Evolutionary conservation across 1,140 invertebrate species (phyloP), one percentile per base, ranked within the genome.

Genomic region (Drosophila sproati): DNA sequence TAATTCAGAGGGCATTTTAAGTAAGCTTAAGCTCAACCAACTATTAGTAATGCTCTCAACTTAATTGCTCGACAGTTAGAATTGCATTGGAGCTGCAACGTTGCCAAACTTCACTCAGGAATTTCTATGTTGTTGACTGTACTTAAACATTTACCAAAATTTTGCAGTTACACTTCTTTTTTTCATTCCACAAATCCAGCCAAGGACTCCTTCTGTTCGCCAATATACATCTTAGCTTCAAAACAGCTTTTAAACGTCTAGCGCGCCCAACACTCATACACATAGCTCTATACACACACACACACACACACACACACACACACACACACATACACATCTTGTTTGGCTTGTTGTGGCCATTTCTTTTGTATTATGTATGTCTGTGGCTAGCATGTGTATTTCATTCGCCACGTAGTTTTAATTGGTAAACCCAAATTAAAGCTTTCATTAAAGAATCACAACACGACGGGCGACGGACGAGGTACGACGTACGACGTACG

Each of bases 361-460:
- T 73, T 55, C 60, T 74, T 69, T 74, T 64, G 64, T 64, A 55
- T 70, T 51, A 54, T 61, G 43, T 59, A 55, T 66, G 63, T 34
- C 4, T 34, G 34, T 34, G 69, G 62, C 28, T 54, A 59, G 74
- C 66, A 80, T 85, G 85, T 88, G 78, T 89, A 89, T 89, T 85
- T 85, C 86, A 89, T 90, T 90, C 73, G 78, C 85, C 85, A 89
- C 85, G 86, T 89, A 89, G 71, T 89, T 89, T 89, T 89, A 89
- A 89, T 89, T 89, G 85, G 85, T 80, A 85, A 89, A 74, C 85
- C 86, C 78, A 89, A 89, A 89, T 89, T 89, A 89, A 89, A 89
- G 85, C 85, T 89, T 88, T 81, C 86, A 90, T 89, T 90, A 85
- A 89, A 89, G 85, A 89, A 89, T 89, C 85, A 89, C 85, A 80